Conservation (phyloP, 1,140 invertebrate species). For the Lasioglossum baleicum region DNA sequence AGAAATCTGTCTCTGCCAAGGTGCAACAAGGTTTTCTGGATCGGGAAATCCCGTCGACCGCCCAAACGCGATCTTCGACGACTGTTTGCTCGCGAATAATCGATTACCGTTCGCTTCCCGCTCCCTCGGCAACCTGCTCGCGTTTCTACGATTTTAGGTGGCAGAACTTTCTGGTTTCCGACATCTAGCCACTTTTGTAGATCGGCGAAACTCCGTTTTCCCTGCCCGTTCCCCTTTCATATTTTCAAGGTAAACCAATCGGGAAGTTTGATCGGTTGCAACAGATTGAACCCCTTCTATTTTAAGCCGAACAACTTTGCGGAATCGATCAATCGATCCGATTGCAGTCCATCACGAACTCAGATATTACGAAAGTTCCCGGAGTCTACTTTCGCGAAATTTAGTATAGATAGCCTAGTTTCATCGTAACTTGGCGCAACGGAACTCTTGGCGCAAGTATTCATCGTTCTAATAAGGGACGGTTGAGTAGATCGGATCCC, state of each 20-base stretch:
- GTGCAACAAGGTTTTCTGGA: too few species aligned
- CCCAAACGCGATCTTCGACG: too few species aligned
- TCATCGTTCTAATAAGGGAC: conserved; percentile 15
- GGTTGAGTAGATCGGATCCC: not conserved
- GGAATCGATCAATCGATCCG: conserved; percentile 55
- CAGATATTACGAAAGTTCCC: conserved; percentile 60
- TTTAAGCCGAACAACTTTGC: conserved; percentile 36
- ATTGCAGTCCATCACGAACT: conserved; percentile 45
- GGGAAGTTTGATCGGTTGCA: conserved; percentile 39
- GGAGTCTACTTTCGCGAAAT: conserved; percentile 56
- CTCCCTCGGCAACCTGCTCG: too few species aligned
- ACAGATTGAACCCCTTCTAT: conserved; percentile 34
- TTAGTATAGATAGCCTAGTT: conserved; percentile 50
- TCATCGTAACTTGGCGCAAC: conserved; percentile 34
- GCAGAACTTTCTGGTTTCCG: too few species aligned
- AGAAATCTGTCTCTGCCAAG: too few species aligned
- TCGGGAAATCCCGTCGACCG: too few species aligned
- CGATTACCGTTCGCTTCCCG: too few species aligned
- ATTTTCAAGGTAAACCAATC: conserved; percentile 47
- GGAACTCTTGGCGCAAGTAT: conserved; percentile 16
- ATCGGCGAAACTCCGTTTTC: too few species aligned
- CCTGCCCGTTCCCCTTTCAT: too few species aligned
- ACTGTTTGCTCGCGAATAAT: too few species aligned
- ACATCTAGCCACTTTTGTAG: too few species aligned
- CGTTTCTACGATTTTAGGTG: too few species aligned